Evolutionary conservation across 1,140 invertebrate species (phyloP), one percentile per base, ranked within the genome.

Genomic region (Helicoverpa zea): DNA sequence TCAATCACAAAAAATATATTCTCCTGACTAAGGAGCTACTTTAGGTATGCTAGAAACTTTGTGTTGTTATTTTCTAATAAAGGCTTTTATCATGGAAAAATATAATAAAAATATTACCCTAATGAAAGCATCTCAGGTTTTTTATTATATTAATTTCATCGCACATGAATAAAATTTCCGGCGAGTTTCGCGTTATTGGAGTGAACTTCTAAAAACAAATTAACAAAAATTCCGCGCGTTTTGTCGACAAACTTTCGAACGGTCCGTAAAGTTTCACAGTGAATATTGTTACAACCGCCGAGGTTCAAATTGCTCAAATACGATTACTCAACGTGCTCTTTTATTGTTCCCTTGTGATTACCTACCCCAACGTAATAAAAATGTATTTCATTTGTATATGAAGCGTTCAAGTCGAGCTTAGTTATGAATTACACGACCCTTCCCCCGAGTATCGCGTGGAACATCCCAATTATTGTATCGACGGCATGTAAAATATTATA

Each of bases 241-340:
- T 77, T 66, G 75, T 77, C 47, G 59, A 16, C 63, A 77, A 63
- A 66, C 29, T 77, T 43, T 77, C 14, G 59, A 14, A 23, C 61
- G 18, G 16, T 18, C 58, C 47, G 61, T n/a, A 54, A 77, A 77
- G 43, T 77, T 77, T 66, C 56, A 43, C 73, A 29, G 35, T 75
- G 56, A 75, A 64, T 66, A 77, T 77, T 77, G 75, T 66, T 64
- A 77, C 59, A 77, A 66, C 59, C 75, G 47, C 61, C 35, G 75
- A 77, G 75, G 75, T 77, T 77, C 61, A 77, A 77, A 77, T 77
- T 77, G 59, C 61, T 77, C 61, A 66, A 77, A 77, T 64, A 64
- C 49, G 75, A 77, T 64, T 77, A 77, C 59, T 49, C 56, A 77
- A 64, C 23, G 56, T 35, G 43, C 29, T 77, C 59, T 77, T 76